phyloP scores from a whole-genome alignment of 35 echinoderm and acorn worm genomes.

The Ophiothrix spiculata region DNA sequence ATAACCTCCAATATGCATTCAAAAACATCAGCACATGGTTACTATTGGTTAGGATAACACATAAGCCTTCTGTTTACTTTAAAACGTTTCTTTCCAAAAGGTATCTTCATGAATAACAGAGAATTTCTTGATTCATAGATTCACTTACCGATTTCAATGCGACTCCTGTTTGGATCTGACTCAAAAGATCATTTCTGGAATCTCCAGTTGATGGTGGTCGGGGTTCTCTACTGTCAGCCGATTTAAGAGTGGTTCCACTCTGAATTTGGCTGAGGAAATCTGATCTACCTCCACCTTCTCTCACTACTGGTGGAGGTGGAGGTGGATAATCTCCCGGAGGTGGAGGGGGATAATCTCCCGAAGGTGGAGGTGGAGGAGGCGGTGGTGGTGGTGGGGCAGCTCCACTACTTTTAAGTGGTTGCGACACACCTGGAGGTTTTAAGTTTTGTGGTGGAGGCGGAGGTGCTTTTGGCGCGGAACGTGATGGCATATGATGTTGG shows the following conservation, averaged over 20 bases:
- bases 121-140: too few species aligned
- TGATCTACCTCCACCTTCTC: background rate
- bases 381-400: slow-evolving; percentile 25
- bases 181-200: background rate
- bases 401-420: background rate
- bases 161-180: background rate
- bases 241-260: background rate
- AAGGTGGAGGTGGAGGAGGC: background rate
- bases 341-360: background rate
- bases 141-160: background rate
- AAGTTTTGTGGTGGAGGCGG: background rate
- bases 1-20: too few species aligned
- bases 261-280: background rate
- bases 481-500: background rate
- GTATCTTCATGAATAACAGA: too few species aligned
- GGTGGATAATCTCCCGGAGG: background rate
- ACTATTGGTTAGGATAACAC: too few species aligned
- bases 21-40: too few species aligned
- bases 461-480: slow-evolving; percentile 38
- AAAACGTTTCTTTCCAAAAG: too few species aligned
- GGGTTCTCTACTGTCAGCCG: background rate
- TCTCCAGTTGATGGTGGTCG: background rate
- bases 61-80: too few species aligned
- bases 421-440: slow-evolving; percentile 5
- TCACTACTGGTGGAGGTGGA: background rate